These are phyloP conservation scores for Percina caprodes DNA, from an alignment of 2,113 vertebrate species.

Conservation along the genomic window DNA sequence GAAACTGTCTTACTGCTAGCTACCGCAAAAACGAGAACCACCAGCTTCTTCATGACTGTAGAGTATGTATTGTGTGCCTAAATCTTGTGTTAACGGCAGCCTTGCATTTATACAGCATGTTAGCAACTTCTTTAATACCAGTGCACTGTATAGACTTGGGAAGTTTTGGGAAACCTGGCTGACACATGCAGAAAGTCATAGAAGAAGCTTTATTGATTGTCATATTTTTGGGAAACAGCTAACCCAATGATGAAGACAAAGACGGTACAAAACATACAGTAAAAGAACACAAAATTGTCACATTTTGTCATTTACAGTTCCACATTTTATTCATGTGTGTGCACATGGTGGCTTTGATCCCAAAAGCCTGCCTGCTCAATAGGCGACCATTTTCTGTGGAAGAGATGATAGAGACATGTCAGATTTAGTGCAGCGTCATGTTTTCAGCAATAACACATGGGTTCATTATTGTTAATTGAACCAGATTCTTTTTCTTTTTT, in stretches of 20 bases:
- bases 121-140: neutral
- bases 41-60: slow-evolving; percentile 73
- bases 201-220: neutral
- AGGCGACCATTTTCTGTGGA: slow-evolving; percentile 73
- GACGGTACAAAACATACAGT: neutral
- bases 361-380: slow-evolving; percentile 42
- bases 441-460: neutral
- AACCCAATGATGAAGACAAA: neutral
- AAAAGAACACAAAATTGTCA: neutral
- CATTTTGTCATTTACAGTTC: neutral
- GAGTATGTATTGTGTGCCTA: neutral
- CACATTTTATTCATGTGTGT: slow-evolving; percentile 19
- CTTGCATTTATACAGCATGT: slow-evolving; percentile 68
- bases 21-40: slow-evolving; percentile 72
- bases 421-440: neutral
- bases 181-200: slow-evolving; percentile 38
- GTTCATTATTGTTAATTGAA: neutral
- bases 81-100: neutral
- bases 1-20: slow-evolving; percentile 67
- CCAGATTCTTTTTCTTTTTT: neutral
- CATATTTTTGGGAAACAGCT: neutral
- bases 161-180: slow-evolving; percentile 38
- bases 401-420: slow-evolving; percentile 30
- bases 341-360: neutral
- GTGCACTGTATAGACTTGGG: neutral